These are phyloP conservation scores for Etia nguti DNA, from an alignment of 2,113 vertebrate species.

Conservation along the genomic window DNA sequence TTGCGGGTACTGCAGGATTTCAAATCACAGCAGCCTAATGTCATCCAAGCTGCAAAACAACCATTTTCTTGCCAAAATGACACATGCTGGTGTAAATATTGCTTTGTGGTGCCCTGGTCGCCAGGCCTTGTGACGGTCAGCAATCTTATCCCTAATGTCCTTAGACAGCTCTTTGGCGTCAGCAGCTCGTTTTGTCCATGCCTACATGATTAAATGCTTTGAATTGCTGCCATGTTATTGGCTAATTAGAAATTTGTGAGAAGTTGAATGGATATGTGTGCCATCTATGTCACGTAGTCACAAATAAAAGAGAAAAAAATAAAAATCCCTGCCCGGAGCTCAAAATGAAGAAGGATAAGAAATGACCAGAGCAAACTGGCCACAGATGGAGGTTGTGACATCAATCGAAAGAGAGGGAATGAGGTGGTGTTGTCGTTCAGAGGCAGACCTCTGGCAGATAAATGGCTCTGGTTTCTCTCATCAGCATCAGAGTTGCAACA, in stretches of 20 bases:
- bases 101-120: not conserved
- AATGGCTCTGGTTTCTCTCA: not conserved
- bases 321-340: not conserved
- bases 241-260: not conserved
- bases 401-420: slow-evolving; percentile 1
- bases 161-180: not conserved
- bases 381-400: slow-evolving; percentile 46
- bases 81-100: not conserved
- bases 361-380: not conserved
- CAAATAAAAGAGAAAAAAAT: not conserved
- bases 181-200: not conserved
- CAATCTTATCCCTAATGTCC: not conserved
- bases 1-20: not conserved
- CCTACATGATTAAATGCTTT: not conserved
- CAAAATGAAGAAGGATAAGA: not conserved
- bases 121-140: not conserved
- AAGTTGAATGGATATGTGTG: not conserved
- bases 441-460: not conserved
- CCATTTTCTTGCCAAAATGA: not conserved
- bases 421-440: not conserved
- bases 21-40: not conserved
- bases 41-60: not conserved
- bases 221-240: not conserved
- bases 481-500: not conserved
- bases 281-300: not conserved